Conservation (phyloP, 2,113 vertebrate genomes). For the Phyllostomus hastatus region DNA sequence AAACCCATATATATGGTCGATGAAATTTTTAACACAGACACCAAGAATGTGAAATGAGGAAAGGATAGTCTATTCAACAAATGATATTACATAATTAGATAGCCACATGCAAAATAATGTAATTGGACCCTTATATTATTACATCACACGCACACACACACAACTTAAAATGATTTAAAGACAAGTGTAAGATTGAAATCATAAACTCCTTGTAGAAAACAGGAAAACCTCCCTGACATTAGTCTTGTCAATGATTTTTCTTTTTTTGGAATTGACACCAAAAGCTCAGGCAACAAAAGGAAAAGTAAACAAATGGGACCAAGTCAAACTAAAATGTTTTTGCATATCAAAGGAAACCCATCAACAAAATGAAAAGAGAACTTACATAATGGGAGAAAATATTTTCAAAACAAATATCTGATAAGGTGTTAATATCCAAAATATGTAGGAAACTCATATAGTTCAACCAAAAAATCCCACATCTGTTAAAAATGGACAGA, state of each 20-base stretch:
- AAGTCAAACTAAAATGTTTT: neutral
- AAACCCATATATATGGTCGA: neutral
- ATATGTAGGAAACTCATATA: neutral
- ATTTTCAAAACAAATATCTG: neutral
- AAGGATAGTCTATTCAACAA: neutral
- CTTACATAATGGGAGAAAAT: neutral
- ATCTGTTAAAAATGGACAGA: neutral
- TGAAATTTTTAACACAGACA: neutral
- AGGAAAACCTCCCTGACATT: neutral
- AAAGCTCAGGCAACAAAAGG: neutral
- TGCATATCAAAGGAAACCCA: neutral
- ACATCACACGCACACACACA: neutral
- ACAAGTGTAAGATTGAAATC: neutral
- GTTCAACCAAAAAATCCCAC: neutral
- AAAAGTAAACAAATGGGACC: neutral
- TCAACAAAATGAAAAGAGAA: neutral
- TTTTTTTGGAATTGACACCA: neutral
- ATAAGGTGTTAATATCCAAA: neutral
- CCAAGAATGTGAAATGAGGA: neutral
- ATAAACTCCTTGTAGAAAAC: neutral
- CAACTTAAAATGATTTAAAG: neutral
- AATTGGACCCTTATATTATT: neutral
- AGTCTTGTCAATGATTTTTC: neutral
- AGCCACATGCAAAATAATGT: neutral
- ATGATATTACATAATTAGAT: neutral